A percentile compares a stretch with the other conserved stretches of the same genome.
phyloP scores from a whole-genome alignment of 2,797 vertebrate species.

The Phalanger gymnotis region DNA sequence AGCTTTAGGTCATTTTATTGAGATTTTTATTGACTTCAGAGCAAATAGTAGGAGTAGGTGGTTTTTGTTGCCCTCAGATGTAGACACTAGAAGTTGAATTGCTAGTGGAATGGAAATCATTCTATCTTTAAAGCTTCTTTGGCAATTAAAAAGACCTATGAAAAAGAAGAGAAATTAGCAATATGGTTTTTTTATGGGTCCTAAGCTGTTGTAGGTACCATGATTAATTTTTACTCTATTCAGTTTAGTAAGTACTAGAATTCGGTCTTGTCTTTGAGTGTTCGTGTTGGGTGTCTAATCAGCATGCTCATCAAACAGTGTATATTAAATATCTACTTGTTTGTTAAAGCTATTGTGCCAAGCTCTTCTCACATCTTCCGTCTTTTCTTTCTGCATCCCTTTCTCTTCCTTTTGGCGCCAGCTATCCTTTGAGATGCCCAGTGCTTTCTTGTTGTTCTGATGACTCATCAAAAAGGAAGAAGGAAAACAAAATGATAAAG shows the following conservation, averaged over 20 bases:
- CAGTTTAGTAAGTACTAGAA: background rate
- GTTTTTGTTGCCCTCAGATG: background rate
- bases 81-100: background rate
- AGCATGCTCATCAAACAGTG: background rate
- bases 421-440: background rate
- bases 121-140: background rate
- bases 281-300: background rate
- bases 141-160: background rate
- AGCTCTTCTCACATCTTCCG: background rate
- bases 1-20: background rate
- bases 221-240: background rate
- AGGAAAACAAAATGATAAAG: background rate
- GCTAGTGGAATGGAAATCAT: background rate
- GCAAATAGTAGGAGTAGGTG: background rate
- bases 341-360: background rate
- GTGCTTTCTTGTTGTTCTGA: background rate
- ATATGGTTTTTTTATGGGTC: background rate
- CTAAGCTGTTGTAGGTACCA: background rate
- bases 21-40: background rate
- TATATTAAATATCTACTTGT: background rate
- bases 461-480: background rate
- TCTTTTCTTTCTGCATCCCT: background rate
- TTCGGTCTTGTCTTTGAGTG: background rate
- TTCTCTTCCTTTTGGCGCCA: background rate
- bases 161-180: background rate